A percentile compares a stretch with the other conserved stretches of the same genome.
These are phyloP conservation scores for Eupithecia inturbata DNA, from an alignment of 2,888 invertebrate genomes.

Conservation along the genomic window DNA sequence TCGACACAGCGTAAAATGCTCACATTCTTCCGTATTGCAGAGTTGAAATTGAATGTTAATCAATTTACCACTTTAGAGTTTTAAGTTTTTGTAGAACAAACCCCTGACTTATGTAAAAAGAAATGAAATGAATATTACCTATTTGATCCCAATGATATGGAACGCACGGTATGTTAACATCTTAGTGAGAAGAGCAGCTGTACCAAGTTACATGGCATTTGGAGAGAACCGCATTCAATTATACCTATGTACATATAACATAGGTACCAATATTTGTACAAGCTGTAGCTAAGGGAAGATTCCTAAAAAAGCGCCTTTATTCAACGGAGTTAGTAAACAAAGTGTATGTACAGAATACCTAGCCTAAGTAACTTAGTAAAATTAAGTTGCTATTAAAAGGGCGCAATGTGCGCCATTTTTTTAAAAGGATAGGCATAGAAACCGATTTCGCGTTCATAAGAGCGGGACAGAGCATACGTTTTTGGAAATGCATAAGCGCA, in stretches of 20 bases:
- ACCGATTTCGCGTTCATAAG: no score
- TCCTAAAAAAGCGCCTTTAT: not conserved
- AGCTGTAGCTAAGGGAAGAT: not conserved
- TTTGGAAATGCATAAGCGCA: no score
- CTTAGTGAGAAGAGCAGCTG: not conserved
- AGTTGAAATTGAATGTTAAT: not conserved
- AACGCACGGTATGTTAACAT: not conserved
- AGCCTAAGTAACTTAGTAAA: not conserved
- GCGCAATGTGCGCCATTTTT: no score
- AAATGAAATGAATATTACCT: not conserved
- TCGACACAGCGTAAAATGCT: not conserved
- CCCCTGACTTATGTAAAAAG: not conserved
- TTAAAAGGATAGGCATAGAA: no score
- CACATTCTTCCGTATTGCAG: not conserved
- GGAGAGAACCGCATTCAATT: not conserved
- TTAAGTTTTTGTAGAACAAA: not conserved
- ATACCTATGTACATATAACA: no score
- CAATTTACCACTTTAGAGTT: not conserved
- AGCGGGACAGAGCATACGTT: no score
- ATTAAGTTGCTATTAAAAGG: no score
- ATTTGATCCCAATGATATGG: not conserved
- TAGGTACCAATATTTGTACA: not conserved
- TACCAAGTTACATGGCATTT: not conserved
- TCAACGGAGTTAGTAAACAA: not conserved
- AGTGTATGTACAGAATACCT: not conserved